These are phyloP conservation scores for Cryptocephalus moraei DNA, from an alignment of 2,888 invertebrate species.

Conservation along the genomic window DNA sequence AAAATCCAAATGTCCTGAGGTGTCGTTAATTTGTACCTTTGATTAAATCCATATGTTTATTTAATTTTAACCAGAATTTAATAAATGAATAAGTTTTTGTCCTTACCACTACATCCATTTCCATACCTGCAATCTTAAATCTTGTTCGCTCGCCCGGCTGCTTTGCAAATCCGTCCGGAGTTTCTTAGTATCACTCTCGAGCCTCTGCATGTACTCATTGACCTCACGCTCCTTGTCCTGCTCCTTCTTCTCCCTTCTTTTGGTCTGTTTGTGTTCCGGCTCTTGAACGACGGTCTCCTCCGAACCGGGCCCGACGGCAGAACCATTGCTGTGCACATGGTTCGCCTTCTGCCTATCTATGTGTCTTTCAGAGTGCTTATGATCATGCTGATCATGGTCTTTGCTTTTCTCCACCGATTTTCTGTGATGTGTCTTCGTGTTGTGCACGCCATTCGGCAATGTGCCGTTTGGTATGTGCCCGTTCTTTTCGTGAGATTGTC, in stretches of 20 bases:
- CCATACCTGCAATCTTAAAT: constrained; percentile 58
- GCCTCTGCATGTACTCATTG: constrained; percentile 46
- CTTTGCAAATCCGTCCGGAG: constrained; percentile 63
- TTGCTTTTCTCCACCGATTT: constrained; percentile 35
- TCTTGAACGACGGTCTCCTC: constrained; percentile 5
- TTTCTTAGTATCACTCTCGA: constrained; percentile 62
- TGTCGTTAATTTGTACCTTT: too few species aligned
- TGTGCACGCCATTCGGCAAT: constrained; percentile 28
- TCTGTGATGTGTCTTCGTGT: constrained; percentile 43
- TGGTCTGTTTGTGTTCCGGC: constrained; percentile 13
- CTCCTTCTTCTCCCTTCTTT: constrained; percentile 35
- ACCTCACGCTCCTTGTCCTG: constrained; percentile 40
- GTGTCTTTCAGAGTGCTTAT: constrained; percentile 22
- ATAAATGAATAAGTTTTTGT: not conserved
- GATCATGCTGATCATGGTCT: constrained; percentile 28
- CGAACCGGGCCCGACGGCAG: constrained; percentile 20
- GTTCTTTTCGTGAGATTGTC: constrained; percentile 29
- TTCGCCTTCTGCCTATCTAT: constrained; percentile 18
- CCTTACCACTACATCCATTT: too few species aligned
- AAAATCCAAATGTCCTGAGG: too few species aligned
- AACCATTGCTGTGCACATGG: constrained; percentile 31
- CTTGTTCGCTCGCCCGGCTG: constrained; percentile 61
- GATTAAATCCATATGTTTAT: too few species aligned
- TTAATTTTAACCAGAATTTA: too few species aligned
- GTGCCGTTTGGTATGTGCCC: constrained; percentile 35